A percentile compares a stretch with the other conserved stretches of the same genome.
Conservation (phyloP, 2,888 invertebrate genomes). For the Ichneumon xanthorius region DNA sequence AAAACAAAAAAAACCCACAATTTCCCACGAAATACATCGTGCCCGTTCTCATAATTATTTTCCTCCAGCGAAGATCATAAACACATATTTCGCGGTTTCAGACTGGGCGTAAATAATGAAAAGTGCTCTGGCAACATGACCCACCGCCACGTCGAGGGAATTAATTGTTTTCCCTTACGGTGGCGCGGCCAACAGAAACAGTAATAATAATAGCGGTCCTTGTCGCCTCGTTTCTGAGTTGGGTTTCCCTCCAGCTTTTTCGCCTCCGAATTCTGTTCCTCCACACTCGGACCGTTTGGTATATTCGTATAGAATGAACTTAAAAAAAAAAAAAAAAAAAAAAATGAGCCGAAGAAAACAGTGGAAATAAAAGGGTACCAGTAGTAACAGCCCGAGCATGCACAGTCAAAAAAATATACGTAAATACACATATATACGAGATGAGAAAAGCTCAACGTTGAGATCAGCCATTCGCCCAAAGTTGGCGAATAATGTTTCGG, state of each 20-base stretch:
- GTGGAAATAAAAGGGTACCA: not conserved
- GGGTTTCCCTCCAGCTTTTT: slow-evolving; percentile 53
- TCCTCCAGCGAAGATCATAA: slow-evolving; percentile 58
- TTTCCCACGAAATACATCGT: slow-evolving; percentile 6
- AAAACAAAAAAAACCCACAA: slow-evolving; percentile 11
- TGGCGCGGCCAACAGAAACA: slow-evolving; percentile 52
- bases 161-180: slow-evolving; percentile 65
- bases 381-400: not conserved
- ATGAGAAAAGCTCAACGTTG: slow-evolving; percentile 1
- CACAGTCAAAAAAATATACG: not conserved
- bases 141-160: slow-evolving; percentile 49
- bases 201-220: slow-evolving; percentile 63
- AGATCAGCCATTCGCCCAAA: slow-evolving; percentile 69
- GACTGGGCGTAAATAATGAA: slow-evolving; percentile 64
- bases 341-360: slow-evolving; percentile 43
- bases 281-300: slow-evolving; percentile 4
- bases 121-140: slow-evolving; percentile 63
- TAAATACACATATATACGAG: not conserved
- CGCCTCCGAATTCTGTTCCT: slow-evolving; percentile 13
- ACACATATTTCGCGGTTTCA: slow-evolving; percentile 64
- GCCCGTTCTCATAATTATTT: slow-evolving; percentile 11
- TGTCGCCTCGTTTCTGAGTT: slow-evolving; percentile 67
- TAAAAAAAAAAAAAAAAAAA: slow-evolving; percentile 32
- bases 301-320: slow-evolving; percentile 20
- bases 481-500: slow-evolving; percentile 84